phyloP scores from a whole-genome alignment of 2,797 vertebrate species.

The Coranthus polyacanthus region DNA sequence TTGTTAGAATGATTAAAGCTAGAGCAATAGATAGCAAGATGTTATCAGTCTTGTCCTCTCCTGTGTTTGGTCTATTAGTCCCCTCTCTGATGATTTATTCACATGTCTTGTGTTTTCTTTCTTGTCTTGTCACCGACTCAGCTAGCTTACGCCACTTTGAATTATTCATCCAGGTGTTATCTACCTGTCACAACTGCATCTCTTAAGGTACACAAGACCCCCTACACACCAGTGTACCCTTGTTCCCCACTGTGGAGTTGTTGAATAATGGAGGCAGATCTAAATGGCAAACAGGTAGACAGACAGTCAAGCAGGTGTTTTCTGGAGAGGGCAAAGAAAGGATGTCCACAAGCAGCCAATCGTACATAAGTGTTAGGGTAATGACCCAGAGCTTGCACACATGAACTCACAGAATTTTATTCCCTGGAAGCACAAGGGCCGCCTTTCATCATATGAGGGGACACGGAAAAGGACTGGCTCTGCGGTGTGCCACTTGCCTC shows the following conservation, averaged over 20 bases:
- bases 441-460: constrained; percentile 6
- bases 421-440: constrained; percentile 27
- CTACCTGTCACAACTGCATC: constrained; percentile 79
- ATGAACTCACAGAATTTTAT: constrained; percentile 11
- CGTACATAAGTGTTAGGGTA: constrained; percentile 27
- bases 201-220: constrained; percentile 44
- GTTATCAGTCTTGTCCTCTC: constrained; percentile 73
- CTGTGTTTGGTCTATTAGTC: constrained; percentile 71
- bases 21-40: constrained; percentile 61
- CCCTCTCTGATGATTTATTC: constrained; percentile 82
- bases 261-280: constrained; percentile 76
- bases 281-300: constrained; percentile 68
- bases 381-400: constrained; percentile 28
- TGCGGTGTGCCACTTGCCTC: background rate
- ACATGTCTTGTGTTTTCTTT: constrained; percentile 71
- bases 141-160: constrained; percentile 74
- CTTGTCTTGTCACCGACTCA: constrained; percentile 68
- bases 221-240: constrained; percentile 42
- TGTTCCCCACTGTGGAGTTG: constrained; percentile 48
- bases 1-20: constrained; percentile 71
- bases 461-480: background rate
- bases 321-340: constrained; percentile 50
- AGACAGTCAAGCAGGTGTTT: constrained; percentile 59
- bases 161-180: constrained; percentile 85
- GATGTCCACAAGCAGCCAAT: constrained; percentile 39